A percentile compares a stretch with the other conserved stretches of the same genome.
Conservation (phyloP, 1,140 invertebrate species). For the Drosophila prosaltans region DNA sequence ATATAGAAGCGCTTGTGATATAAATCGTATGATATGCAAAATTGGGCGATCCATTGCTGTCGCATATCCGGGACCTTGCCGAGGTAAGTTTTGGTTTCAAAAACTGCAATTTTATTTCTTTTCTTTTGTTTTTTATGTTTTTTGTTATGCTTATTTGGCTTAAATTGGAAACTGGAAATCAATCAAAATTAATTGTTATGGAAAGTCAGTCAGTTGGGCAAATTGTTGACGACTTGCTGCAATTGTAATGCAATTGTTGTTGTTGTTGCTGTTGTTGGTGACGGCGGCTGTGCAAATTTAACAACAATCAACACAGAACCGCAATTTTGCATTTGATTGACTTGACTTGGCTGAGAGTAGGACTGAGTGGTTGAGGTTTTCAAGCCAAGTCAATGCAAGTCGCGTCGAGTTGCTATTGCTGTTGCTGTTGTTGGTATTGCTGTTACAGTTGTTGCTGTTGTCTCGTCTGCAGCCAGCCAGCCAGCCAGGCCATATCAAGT, state of each 20-base stretch:
- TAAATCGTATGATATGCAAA: slow-evolving; percentile 92
- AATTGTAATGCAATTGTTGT: slow-evolving; percentile 36
- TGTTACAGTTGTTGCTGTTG: slow-evolving; percentile 16
- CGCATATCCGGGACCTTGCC: slow-evolving; percentile 93
- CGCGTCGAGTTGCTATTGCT: slow-evolving; percentile 39
- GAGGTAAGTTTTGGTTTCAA: slow-evolving; percentile 85
- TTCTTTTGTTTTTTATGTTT: neutral
- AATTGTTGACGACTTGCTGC: slow-evolving; percentile 45
- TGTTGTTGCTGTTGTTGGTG: slow-evolving; percentile 16
- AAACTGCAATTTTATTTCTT: neutral
- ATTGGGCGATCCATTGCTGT: slow-evolving; percentile 91
- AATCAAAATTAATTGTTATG: slow-evolving; percentile 70
- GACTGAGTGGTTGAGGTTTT: slow-evolving; percentile 41
- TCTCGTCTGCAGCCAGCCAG: slow-evolving; percentile 49
- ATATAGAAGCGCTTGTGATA: slow-evolving; percentile 93
- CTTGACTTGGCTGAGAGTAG: slow-evolving; percentile 45
- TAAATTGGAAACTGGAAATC: slow-evolving; percentile 48
- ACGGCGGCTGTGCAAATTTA: slow-evolving; percentile 63
- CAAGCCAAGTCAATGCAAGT: slow-evolving; percentile 34
- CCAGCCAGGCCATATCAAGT: slow-evolving; percentile 70
- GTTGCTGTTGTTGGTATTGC: slow-evolving; percentile 4
- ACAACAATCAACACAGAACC: slow-evolving; percentile 78
- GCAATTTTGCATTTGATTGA: slow-evolving; percentile 83
- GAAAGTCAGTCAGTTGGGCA: slow-evolving; percentile 46
- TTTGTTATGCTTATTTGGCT: slow-evolving; percentile 34